Percentiles rank a stretch among this genome's conserved stretches.
These are phyloP conservation scores for Diaprepes abbreviatus DNA, from an alignment of 2,888 invertebrate genomes.

Conservation along the genomic window DNA sequence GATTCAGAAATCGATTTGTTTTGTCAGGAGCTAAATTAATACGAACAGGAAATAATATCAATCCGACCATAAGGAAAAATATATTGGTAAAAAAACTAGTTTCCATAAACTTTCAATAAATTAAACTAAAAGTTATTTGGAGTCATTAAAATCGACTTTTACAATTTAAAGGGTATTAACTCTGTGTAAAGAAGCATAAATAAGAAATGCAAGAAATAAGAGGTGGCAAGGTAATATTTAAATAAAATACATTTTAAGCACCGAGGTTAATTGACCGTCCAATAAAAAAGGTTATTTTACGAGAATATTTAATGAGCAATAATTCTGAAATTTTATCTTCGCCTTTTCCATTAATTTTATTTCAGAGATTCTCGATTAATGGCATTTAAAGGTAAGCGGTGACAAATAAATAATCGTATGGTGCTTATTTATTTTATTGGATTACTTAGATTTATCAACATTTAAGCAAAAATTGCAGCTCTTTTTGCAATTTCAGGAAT, in stretches of 20 bases:
- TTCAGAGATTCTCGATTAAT: slow-evolving; percentile 50
- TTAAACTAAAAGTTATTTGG: slow-evolving; percentile 36
- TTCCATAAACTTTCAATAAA: slow-evolving; percentile 38
- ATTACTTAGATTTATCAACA: too few relatives aligned
- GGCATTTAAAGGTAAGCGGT: slow-evolving; percentile 18
- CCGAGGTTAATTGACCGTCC: slow-evolving; percentile 54
- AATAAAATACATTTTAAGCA: slow-evolving; percentile 52
- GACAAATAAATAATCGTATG: slow-evolving; percentile 27
- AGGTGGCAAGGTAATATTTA: slow-evolving; percentile 48
- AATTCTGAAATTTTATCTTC: slow-evolving; percentile 55
- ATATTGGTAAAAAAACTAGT: slow-evolving; percentile 15
- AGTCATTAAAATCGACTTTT: slow-evolving; percentile 30
- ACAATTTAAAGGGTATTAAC: slow-evolving; percentile 42
- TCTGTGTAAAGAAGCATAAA: slow-evolving; percentile 35
- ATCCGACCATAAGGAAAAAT: too few relatives aligned
- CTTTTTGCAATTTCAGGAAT: too few relatives aligned
- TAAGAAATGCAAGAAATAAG: slow-evolving; percentile 42
- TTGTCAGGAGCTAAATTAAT: too few relatives aligned
- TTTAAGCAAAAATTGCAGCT: too few relatives aligned
- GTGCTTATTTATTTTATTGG: too few relatives aligned
- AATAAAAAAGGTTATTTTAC: slow-evolving; percentile 57
- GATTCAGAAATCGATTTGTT: too few relatives aligned
- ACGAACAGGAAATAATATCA: too few relatives aligned
- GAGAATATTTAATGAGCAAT: slow-evolving; percentile 57
- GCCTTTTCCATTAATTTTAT: slow-evolving; percentile 55